Conservation (phyloP, 92 coral and sea anemone genomes). For the Paragorgia papillata region DNA sequence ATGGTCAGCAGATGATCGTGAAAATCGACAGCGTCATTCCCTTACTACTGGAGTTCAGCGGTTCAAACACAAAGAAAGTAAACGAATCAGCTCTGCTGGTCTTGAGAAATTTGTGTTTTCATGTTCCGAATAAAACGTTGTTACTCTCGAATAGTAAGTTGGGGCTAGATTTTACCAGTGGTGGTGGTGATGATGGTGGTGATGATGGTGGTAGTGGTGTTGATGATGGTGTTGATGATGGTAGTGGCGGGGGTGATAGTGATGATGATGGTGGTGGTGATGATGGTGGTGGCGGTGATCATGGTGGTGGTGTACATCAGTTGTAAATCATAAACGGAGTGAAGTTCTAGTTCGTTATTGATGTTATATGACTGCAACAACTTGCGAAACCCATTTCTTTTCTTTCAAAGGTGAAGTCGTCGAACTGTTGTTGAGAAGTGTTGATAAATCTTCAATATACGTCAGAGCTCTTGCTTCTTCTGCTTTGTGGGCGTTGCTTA, state of each 20-base stretch:
- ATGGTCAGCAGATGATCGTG: conserved; percentile 90
- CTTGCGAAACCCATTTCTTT: too few species aligned
- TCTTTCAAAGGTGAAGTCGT: conserved; percentile 66
- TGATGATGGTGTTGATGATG: too few species aligned
- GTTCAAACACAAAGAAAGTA: conserved; percentile 53
- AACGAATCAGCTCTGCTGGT: conserved; percentile 82
- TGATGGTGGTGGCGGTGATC: too few species aligned
- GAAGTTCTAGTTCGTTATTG: too few species aligned
- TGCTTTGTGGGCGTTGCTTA: conserved; percentile 79
- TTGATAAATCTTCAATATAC: conserved; percentile 54
- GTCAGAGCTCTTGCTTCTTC: conserved; percentile 78
- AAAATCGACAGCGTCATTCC: conserved; percentile 69
- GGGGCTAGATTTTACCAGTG: too few species aligned
- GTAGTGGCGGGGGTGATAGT: too few species aligned
- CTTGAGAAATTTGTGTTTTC: conserved; percentile 89
- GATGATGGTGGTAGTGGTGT: too few species aligned
- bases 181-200: too few species aligned
- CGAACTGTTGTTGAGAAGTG: conserved; percentile 63
- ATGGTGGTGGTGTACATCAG: too few species aligned
- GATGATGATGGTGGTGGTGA: too few species aligned
- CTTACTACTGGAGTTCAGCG: conserved; percentile 71
- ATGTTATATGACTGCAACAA: too few species aligned
- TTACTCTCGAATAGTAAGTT: conserved; percentile 81
- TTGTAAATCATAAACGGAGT: too few species aligned
- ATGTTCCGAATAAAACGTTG: conserved; percentile 78